Evolutionary conservation across 2,113 vertebrate species (phyloP), one percentile per base, ranked within the genome.

Genomic region (Microtus ochrogaster): DNA sequence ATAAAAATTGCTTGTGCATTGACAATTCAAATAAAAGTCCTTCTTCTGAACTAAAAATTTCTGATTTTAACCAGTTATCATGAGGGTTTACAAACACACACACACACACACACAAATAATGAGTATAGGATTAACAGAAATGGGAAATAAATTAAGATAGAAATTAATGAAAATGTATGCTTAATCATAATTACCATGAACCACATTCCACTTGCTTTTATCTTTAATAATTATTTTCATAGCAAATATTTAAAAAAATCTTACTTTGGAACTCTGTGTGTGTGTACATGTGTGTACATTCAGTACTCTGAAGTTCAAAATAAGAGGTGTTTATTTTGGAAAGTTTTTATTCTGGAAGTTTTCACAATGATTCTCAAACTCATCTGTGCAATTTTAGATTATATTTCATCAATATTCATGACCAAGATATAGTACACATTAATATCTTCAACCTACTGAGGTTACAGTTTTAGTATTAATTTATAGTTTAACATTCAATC

Each of bases 401-500:
- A 6, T 41, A 66, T 92, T 83, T 79, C 88, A 39, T 74, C 63
- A 90, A 44, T 87, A 91, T 44, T 44, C 82, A 73, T 22, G 78
- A 82, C 65, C 0, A 83, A 76, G 13, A 97, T 95, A 97, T 97
- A 97, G 76, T 76, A 47, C 96, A 81, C 70, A 66, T 96, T 95
- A 97, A 72, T 94, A 97, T 94, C 86, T 96, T 98, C 74, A 91
- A 91, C 61, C 76, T 96, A 94, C 44, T 97, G 92, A 94, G 74
- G 95, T 49, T 84, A 93, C 96, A 97, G 87, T 91, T 97, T 98
- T 91, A 97, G 85, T 76, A 70, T 94, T 96, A 90, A 52, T 95
- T 95, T 86, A 96, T 30, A 97, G 77, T 92, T 95, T 96, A 90
- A 96, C 96, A 49, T 49, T 92, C 28, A 70, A 30, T 89, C 94